Evolutionary conservation across 2,888 invertebrate genomes (phyloP), one percentile per base, ranked within the genome.

Genomic region (Marronus borbonicus): DNA sequence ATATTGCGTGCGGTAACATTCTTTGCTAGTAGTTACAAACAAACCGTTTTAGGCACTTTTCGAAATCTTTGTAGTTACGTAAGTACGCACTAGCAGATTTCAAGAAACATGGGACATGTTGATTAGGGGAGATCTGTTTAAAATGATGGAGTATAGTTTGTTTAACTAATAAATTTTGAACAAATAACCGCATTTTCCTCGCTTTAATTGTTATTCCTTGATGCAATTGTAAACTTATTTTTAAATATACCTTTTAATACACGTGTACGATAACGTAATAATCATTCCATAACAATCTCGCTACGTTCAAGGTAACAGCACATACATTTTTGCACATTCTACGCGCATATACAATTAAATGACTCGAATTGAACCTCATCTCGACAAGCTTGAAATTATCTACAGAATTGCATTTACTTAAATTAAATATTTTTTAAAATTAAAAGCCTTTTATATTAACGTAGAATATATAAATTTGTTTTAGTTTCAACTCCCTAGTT

Each of bases 221-320:
- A 20, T 17, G 14, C 10, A 17, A 28, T 50, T 50, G 50, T 28
- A 28, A 31, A 68, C 50, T 28, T 50, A 68, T 20, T 52, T 68
- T 49, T 68, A 17, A 36, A 39, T 14, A 65, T 39, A 39, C 39
- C 65, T 20, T 17, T 55, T n/a, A 55, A 55, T 55, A 17, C 55
- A 8, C 14, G 55, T 55, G 55, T 4, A 55, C n/a, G 17, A 20
- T 55, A 55, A 55, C 55, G 55, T 14, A 55, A 20, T 20, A 65
- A 65, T 65, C n/a, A 39, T 39, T 39, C 39, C 39, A 2, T 39
- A 39, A 10, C 10, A 8, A 44, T 44, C 31, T 36, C 36, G 65
- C 36, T 36, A 65, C 39, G 44, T 8, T 65, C 65, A 65, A 65
- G 65, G 65, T 65, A 65, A 65, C 36, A 36, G 17, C 12, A 44